phyloP scores from a whole-genome alignment of 1,140 invertebrate genomes.

The Steinernema feltiae region DNA sequence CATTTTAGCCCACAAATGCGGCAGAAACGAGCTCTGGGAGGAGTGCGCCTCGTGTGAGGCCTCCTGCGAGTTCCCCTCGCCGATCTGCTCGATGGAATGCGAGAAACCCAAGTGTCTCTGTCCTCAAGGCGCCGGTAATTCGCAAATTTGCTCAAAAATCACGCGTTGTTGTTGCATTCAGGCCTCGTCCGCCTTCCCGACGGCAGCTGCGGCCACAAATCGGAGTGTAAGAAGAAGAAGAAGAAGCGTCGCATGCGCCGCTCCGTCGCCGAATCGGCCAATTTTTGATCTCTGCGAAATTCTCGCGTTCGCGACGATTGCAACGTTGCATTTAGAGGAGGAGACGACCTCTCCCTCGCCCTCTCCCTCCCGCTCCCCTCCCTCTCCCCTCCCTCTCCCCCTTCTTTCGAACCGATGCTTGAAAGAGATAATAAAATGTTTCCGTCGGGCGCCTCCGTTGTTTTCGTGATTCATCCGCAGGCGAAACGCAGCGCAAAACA shows the following conservation, averaged over 20 bases:
- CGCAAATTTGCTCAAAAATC: neutral
- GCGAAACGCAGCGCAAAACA: neutral
- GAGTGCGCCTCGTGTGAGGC: slow-evolving; percentile 2
- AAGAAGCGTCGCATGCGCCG: neutral
- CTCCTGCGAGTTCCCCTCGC: neutral
- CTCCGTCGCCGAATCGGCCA: neutral
- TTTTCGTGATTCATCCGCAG: neutral
- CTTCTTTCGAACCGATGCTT: too few species aligned
- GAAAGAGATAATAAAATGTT: too few species aligned
- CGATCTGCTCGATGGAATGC: slow-evolving; percentile 8
- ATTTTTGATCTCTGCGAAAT: neutral
- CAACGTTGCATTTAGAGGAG: neutral
- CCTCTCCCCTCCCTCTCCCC: too few species aligned
- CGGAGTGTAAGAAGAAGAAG: neutral
- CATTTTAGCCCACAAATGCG: neutral
- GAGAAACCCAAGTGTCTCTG: neutral
- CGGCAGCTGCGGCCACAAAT: slow-evolving; percentile 6
- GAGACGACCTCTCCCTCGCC: too few species aligned
- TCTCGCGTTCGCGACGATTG: neutral
- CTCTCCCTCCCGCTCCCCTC: too few species aligned
- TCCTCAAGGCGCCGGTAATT: neutral
- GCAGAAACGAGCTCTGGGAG: neutral
- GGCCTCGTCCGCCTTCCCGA: neutral
- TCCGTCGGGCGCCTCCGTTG: too few species aligned
- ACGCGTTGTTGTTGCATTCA: neutral